Base-by-base conservation (phyloP, 1,140 invertebrate genomes). In the Drosophila repleta region DNA sequence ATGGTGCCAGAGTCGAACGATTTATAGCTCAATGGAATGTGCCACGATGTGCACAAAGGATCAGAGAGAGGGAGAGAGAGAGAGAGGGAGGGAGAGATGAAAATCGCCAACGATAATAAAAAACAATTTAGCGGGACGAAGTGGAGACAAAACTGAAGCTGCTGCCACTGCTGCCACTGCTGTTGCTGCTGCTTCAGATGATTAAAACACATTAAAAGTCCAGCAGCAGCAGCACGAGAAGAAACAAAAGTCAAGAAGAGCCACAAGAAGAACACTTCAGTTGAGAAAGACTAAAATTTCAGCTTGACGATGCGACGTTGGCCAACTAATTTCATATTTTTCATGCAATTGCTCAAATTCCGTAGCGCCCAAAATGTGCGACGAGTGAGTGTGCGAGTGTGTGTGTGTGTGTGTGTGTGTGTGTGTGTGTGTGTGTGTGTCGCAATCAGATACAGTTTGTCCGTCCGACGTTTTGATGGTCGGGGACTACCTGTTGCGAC, bases 181-280 rank as follows among this genome's bases (percentile, higher is more conserved):
- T 29, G 26, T 10, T 35, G 32, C 32, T 35, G 32, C 32, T 11
- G 11, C 32, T 35, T 2, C 62, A 65, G 76, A 88, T 90, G 89
- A 90, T 90, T 90, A 90, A 90, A 90, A 90, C 89, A 90, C 89
- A 90, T 90, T 90, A 90, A 90, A 90, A 90, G 69, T 90, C 81
- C 78, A 89, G 85, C 76, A 87, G 85, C 74, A n/a, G n/a, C n/a
- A n/a, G n/a, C n/a, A n/a, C n/a, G 32, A 26, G 29, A 51, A 17
- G 41, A n/a, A 65, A 41, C 32, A 15, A 20, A 26, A 60, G 26
- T 32, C 18, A 3, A 3, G 26, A 10, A 51, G 62, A 41, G 2
- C 6, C 7, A 32, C 10, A 29, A 29, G 6, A 10, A 29, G 29
- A 29, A 29, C 26, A 32, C 29, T 32, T 32, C 29, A 10, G 10